Conservation (phyloP, 2,113 vertebrate species). For the Recurvirostra avosetta region DNA sequence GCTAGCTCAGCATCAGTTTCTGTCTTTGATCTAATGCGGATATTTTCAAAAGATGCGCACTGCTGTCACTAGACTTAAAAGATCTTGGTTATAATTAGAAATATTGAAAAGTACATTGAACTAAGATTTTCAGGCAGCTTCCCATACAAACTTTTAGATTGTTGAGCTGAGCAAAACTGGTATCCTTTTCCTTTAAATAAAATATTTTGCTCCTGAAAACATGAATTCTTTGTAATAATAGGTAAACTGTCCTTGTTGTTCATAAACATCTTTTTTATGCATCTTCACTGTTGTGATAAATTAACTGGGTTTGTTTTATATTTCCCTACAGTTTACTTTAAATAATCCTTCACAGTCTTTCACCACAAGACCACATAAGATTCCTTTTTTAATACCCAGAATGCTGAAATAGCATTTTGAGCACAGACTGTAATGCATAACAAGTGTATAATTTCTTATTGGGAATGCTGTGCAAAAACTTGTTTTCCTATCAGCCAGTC, state of each 20-base stretch:
- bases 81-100: slow-evolving; percentile 9
- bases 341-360: slow-evolving; percentile 81
- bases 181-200: slow-evolving; percentile 69
- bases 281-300: slow-evolving; percentile 80
- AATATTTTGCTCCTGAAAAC: slow-evolving; percentile 60
- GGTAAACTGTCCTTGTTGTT: slow-evolving; percentile 75
- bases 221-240: slow-evolving; percentile 69
- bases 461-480: slow-evolving; percentile 73
- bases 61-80: background rate
- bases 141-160: background rate
- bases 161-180: slow-evolving; percentile 10
- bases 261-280: slow-evolving; percentile 80
- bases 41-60: background rate
- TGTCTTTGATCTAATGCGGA: background rate
- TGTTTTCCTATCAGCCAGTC: slow-evolving; percentile 65
- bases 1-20: background rate
- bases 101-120: background rate
- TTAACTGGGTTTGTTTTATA: slow-evolving; percentile 81
- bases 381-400: slow-evolving; percentile 81
- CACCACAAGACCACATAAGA: slow-evolving; percentile 78
- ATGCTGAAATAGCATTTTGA: slow-evolving; percentile 82
- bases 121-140: slow-evolving; percentile 22
- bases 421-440: slow-evolving; percentile 79
- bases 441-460: slow-evolving; percentile 81
- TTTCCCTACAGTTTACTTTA: slow-evolving; percentile 81